Evolutionary conservation across 2,888 invertebrate genomes (phyloP), one percentile per base, ranked within the genome.

Genomic region (Arctia plantaginis): DNA sequence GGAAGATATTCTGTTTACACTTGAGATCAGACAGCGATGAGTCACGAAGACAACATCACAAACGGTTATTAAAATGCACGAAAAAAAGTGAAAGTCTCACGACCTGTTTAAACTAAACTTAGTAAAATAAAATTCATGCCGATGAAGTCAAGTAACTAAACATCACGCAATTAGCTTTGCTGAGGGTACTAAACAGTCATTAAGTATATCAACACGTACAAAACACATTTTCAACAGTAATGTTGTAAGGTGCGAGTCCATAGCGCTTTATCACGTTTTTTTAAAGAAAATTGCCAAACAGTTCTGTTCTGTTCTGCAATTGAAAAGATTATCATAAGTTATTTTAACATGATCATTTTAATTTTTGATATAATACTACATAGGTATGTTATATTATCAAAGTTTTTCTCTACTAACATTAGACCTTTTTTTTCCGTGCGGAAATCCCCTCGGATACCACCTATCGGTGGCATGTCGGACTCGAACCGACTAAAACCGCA

Each of bases 81-180:
- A 80, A 78, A 81, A 55, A 74, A 75, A 76, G 83, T 74, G 83
- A 83, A 83, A 83, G 84, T 77, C 39, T 64, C 65, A 75, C 77
- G 77, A 82, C 77, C 82, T 77, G 80, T 70, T 71, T 75, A 71
- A 73, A 78, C 27, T 67, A 55, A 67, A 41, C 55, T 72, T n/a
- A 72, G 64, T 67, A 59, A 59, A 41, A 59, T 72, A 72, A 39
- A 66, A 71, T 39, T 18, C 18, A 51, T 30, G 33, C 8, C 47
- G 51, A 47, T 39, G 20, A 6, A 70, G 23, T 69, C 41, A 66
- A 66, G 44, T 66, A 47, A 44, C 13, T 39, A 41, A 44, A 47
- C 6, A 67, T 47, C 67, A 67, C 30, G 44, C 30, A 67, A 8
- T 30, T 44, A 67, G n/a, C 15, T n/a, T 66, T n/a, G 1, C 12